Base-by-base conservation (phyloP, 2,113 vertebrate genomes). In the Cochlearius cochlearius region DNA sequence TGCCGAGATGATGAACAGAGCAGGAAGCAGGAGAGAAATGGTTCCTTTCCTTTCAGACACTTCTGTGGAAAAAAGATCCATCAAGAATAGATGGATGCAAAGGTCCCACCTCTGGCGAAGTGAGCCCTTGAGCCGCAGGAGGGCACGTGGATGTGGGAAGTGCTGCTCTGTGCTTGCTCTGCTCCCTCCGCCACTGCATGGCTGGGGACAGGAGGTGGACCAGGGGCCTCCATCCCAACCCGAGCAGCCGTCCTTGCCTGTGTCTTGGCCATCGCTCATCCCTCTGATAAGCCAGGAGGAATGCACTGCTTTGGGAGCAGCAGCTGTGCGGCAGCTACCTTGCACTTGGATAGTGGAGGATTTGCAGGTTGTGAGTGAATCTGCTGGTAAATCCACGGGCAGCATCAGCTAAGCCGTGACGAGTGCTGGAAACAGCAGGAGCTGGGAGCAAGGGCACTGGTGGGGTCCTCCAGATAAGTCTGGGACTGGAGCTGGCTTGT, bases 121-220 rank as follows among this genome's bases (percentile, higher is more conserved):
- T 1, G 6, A 38, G 16, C 49, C 63, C 26, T 14, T 1, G 4
- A 12, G 58, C 56, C 0, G 1, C 4, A 1, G 38, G 15, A 32
- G 66, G 58, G 52, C 59, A 26, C 1, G 7, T 1, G 1, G 30
- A 11, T 0, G 3, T 21, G 41, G 47, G 55, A 49, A 43, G 36
- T 4, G 8, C 43, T 23, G 55, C 41, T 36, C 41, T 11, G 30
- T 2, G 20, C 64, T 56, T 9, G 4, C 38, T 21, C 59, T 19
- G 29, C 71, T 43, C 53, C 27, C n/a, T n/a, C n/a, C 30, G 2
- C 11, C 41, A 45, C 34, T 26, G 27, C 6, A 1, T 2, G 12
- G 25, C 26, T 32, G 59, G 59, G 25, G 15, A 12, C 21, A 15
- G 64, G 11, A 5, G 22, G 19, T 21, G 74, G 39, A 6, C 2